Evolutionary conservation across 2,888 invertebrate species (phyloP).

Genomic region (Ganaspis brasiliensis): DNA sequence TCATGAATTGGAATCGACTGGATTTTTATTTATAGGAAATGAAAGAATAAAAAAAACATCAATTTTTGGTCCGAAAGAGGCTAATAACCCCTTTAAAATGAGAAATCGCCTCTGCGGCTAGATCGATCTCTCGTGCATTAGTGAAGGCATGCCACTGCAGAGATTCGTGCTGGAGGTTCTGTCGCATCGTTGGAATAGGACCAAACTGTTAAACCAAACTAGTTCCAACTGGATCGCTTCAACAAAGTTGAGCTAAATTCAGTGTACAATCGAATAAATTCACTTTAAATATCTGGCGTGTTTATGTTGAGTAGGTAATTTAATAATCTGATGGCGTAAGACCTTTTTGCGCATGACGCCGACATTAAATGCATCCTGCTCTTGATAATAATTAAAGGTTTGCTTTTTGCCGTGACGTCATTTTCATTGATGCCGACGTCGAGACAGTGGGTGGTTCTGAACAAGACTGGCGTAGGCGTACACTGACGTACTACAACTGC

Average conservation of each 20-base stretch:
- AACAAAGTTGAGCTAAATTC: too few species aligned
- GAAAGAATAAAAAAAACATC: too few species aligned
- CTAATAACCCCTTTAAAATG: too few species aligned
- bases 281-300: too few species aligned
- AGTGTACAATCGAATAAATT: too few species aligned
- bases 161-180: conserved; percentile 2
- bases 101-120: background rate
- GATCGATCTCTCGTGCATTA: conserved; percentile 19
- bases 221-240: too few species aligned
- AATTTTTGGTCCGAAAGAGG: too few species aligned
- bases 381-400: conserved; percentile 76
- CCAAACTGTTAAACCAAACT: too few species aligned
- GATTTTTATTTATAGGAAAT: too few species aligned
- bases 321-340: too few species aligned
- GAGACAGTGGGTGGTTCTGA: conserved; percentile 54
- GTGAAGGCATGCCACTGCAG: conserved; percentile 3
- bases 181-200: conserved; percentile 17
- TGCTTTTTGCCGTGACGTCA: conserved; percentile 82
- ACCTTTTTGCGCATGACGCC: background rate
- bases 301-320: too few species aligned
- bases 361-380: conserved; percentile 1
- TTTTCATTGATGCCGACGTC: conserved; percentile 82
- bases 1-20: too few species aligned
- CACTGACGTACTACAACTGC: conserved; percentile 68
- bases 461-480: conserved; percentile 72